phyloP scores from a whole-genome alignment of 1,140 invertebrate genomes.

The Procambarus clarkii region DNA sequence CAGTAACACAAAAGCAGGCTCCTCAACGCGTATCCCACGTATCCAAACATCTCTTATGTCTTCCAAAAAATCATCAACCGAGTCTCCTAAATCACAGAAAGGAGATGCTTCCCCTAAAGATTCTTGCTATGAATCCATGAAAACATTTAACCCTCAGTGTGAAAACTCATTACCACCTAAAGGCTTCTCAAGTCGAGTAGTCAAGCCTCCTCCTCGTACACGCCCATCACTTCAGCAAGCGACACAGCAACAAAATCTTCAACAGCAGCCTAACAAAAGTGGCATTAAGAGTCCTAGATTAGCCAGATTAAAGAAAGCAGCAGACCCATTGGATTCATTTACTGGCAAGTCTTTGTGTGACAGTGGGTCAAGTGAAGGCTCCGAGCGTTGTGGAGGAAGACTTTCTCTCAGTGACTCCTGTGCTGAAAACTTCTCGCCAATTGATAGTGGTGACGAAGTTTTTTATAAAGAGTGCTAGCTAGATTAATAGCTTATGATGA shows the following conservation, averaged over 20 bases:
- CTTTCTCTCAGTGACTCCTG: conserved; percentile 66
- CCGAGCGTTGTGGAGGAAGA: conserved; percentile 56
- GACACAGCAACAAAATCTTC: conserved; percentile 16
- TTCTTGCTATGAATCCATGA: conserved; percentile 29
- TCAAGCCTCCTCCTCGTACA: conserved; percentile 48
- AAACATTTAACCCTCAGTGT: conserved; percentile 36
- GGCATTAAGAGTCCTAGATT: conserved; percentile 60
- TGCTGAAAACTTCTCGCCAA: conserved; percentile 66
- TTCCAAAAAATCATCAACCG: conserved; percentile 46
- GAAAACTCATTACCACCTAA: conserved; percentile 59
- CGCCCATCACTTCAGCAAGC: conserved; percentile 26
- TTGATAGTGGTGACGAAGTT: conserved; percentile 66
- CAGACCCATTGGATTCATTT: conserved; percentile 60
- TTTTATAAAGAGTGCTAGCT: conserved; percentile 54
- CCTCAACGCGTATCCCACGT: conserved; percentile 65
- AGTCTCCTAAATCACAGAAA: conserved; percentile 52
- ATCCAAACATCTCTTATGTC: conserved; percentile 55
- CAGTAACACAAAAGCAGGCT: conserved; percentile 41
- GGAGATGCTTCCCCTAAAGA: conserved; percentile 35
- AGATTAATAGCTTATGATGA: conserved; percentile 2
- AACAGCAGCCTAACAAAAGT: conserved; percentile 34
- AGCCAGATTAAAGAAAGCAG: conserved; percentile 39
- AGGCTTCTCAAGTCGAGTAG: conserved; percentile 46
- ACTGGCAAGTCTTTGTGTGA: conserved; percentile 60
- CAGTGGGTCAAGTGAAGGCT: conserved; percentile 64